phyloP scores from a whole-genome alignment of 2,888 invertebrate species.

The Lithosia quadra region DNA sequence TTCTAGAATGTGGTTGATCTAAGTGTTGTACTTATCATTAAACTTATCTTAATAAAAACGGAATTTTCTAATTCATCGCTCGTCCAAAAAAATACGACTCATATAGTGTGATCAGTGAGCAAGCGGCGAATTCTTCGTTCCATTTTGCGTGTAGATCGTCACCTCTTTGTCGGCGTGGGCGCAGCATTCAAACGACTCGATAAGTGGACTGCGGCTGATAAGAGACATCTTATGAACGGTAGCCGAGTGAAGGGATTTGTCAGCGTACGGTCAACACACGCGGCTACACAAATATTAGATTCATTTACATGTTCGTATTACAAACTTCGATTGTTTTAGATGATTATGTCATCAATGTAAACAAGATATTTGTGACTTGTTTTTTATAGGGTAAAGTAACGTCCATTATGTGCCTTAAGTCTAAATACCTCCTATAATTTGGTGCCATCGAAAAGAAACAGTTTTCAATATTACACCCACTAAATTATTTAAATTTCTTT shows the following conservation, averaged over 20 bases:
- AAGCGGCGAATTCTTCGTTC: constrained; percentile 59
- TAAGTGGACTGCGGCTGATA: constrained; percentile 78
- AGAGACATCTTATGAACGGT: constrained; percentile 73
- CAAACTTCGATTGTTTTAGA: constrained; percentile 9
- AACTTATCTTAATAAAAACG: background rate
- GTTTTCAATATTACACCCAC: too few relatives aligned
- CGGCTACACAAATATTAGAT: constrained; percentile 24
- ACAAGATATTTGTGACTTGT: background rate
- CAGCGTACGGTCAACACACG: constrained; percentile 79
- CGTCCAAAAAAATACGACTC: constrained; percentile 40
- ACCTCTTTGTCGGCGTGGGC: constrained; percentile 81
- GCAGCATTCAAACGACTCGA: constrained; percentile 74
- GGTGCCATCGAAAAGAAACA: too few relatives aligned
- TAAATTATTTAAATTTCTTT: too few relatives aligned
- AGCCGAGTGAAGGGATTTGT: constrained; percentile 81
- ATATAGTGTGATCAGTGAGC: constrained; percentile 49
- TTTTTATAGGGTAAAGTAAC: background rate
- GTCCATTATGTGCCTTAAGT: background rate
- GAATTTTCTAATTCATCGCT: constrained; percentile 13
- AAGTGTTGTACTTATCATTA: background rate
- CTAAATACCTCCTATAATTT: background rate
- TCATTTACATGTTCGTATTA: constrained; percentile 33
- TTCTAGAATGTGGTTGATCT: background rate
- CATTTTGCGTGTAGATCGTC: constrained; percentile 75
- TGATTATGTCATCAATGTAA: constrained; percentile 6